Conservation (phyloP, 2,888 invertebrate species). For the Orthosia gracilis region DNA sequence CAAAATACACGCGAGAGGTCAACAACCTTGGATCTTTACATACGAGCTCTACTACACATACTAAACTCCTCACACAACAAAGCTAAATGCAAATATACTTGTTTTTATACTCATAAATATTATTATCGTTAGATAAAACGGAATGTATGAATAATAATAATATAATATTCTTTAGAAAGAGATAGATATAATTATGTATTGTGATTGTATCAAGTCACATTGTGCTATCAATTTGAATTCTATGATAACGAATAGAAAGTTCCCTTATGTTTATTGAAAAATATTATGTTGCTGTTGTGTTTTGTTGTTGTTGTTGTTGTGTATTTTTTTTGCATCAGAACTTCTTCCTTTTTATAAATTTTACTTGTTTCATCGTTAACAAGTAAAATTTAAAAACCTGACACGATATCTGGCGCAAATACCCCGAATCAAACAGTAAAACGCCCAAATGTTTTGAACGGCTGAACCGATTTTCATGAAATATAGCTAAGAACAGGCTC, state of each 20-base stretch:
- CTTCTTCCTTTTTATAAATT: too few species aligned
- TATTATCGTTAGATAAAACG: slow-evolving; percentile 57
- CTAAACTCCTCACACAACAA: slow-evolving; percentile 44
- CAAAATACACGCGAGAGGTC: slow-evolving; percentile 73
- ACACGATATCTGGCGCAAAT: too few species aligned
- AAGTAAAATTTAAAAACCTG: too few species aligned
- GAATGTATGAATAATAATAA: slow-evolving; percentile 46
- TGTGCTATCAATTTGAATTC: slow-evolving; percentile 54
- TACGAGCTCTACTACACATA: slow-evolving; percentile 53
- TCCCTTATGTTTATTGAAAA: slow-evolving; percentile 10
- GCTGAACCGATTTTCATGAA: too few species aligned
- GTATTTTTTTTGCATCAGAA: neutral
- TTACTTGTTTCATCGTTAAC: too few species aligned
- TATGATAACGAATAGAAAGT: slow-evolving; percentile 53
- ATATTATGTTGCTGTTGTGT: slow-evolving; percentile 14
- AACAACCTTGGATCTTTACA: slow-evolving; percentile 71
- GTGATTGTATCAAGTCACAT: slow-evolving; percentile 48
- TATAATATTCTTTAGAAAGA: slow-evolving; percentile 24
- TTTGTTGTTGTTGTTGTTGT: neutral
- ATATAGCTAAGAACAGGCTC: too few species aligned
- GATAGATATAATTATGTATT: slow-evolving; percentile 16
- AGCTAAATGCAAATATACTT: slow-evolving; percentile 58
- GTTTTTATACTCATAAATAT: slow-evolving; percentile 55
- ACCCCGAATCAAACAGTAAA: too few species aligned
- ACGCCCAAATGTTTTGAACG: too few species aligned